A percentile compares a stretch with the other conserved stretches of the same genome.
Evolutionary conservation across 1,140 invertebrate species (phyloP).

Genomic region (Pogonognathellus flavescens): DNA sequence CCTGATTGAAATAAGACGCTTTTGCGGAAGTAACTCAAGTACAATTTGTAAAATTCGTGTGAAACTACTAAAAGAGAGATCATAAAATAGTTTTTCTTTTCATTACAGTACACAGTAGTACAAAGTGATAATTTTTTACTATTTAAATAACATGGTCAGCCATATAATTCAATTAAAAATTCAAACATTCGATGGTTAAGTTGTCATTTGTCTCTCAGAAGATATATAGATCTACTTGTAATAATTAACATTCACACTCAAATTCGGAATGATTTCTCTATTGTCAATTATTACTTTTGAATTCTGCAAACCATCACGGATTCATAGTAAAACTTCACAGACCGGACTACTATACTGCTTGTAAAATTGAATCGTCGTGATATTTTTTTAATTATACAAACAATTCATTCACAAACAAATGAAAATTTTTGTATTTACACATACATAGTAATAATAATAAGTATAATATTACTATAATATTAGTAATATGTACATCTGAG

Average conservation of each 20-base stretch:
- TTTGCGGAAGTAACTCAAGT: neutral
- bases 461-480: neutral
- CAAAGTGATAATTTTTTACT: too few relatives aligned
- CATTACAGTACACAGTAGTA: neutral
- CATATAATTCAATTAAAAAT: neutral
- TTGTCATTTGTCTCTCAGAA: constrained; percentile 25
- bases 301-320: neutral
- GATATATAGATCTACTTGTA: neutral
- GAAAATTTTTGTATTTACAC: neutral
- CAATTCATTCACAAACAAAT: too few relatives aligned
- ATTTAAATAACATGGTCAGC: neutral
- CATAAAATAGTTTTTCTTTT: constrained; percentile 33
- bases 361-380: too few relatives aligned
- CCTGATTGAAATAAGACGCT: neutral
- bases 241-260: neutral
- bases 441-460: constrained; percentile 2
- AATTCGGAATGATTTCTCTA: constrained; percentile 39
- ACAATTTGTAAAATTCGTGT: too few relatives aligned
- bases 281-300: constrained; percentile 2
- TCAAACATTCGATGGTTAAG: constrained; percentile 34
- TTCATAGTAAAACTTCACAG: too few relatives aligned
- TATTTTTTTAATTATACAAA: too few relatives aligned
- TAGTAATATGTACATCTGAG: neutral
- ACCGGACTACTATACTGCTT: too few relatives aligned
- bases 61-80: constrained; percentile 9